phyloP scores from a whole-genome alignment of 2,113 vertebrate genomes.

The human region GRCh38 chr2:160881001-160881500 shows the following conservation, averaged over 20 bases:
- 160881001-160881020: neutral
- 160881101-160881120: neutral
- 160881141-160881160: neutral
- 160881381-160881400: neutral
- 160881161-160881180: neutral
- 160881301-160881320: neutral
- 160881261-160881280: neutral
- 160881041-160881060: neutral
- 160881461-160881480: neutral
- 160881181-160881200: neutral
- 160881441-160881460: neutral
- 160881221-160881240: neutral
- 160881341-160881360: neutral
- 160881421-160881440: neutral
- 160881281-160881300: neutral
- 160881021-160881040: fast-evolving
- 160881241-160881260: neutral
- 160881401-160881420: neutral
- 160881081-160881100: neutral
- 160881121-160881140: neutral
- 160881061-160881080: neutral
- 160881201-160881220: neutral
- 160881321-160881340: neutral
- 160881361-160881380: neutral
- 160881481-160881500: neutral